These are phyloP conservation scores for Xiphophorus hellerii DNA, from an alignment of 2,113 vertebrate species.

Conservation along the genomic window DNA sequence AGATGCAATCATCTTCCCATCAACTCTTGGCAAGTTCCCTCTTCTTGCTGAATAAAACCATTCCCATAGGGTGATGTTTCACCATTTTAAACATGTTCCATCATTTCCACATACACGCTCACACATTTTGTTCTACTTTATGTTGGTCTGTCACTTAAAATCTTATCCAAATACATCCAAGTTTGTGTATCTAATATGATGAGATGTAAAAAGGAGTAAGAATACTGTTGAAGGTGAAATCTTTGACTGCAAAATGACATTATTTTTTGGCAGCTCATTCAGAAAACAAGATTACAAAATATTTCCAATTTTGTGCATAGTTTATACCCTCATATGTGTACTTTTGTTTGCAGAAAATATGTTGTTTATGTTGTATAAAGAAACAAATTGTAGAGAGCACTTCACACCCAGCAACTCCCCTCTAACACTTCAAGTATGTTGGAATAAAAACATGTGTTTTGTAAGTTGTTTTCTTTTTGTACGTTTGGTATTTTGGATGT, in stretches of 20 bases:
- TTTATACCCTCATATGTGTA: constrained; percentile 48
- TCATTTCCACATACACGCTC: not conserved
- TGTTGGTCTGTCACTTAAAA: not conserved
- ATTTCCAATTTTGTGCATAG: constrained; percentile 36
- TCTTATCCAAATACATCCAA: not conserved
- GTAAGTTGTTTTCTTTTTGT: too few species aligned
- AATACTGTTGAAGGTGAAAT: not conserved
- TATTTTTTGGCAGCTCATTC: constrained; percentile 57
- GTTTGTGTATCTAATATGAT: not conserved
- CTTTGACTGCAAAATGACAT: constrained; percentile 43
- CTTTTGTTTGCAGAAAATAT: constrained; percentile 42
- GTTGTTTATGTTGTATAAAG: constrained; percentile 41
- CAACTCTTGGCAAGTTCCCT: not conserved
- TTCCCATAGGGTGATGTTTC: not conserved
- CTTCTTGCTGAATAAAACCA: not conserved
- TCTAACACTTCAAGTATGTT: constrained; percentile 55
- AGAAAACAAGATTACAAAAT: constrained; percentile 40
- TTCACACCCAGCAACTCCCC: constrained; percentile 38
- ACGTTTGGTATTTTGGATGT: constrained; percentile 70
- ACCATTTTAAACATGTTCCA: too few species aligned
- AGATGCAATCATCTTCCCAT: not conserved
- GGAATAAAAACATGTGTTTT: constrained; percentile 72
- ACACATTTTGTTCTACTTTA: not conserved
- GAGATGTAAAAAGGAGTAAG: not conserved
- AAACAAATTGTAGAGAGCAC: constrained; percentile 46